Conservation (phyloP, 2,888 invertebrate genomes). For the Alsophila aescularia region DNA sequence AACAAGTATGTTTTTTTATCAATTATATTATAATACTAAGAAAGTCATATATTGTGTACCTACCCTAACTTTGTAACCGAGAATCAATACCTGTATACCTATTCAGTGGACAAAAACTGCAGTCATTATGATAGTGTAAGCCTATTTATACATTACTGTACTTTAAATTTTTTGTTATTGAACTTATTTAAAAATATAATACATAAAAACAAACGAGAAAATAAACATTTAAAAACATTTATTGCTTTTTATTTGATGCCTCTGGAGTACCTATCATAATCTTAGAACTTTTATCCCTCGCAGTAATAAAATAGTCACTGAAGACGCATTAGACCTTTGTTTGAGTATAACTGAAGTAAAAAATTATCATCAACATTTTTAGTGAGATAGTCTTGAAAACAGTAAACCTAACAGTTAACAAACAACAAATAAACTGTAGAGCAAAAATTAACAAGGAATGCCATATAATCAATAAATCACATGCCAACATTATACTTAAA, state of each 20-base stretch:
- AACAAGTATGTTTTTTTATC: conserved; percentile 9
- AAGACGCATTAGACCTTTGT: no score
- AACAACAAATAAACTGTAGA: no score
- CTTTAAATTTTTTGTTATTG: conserved; percentile 79
- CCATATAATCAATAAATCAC: not conserved
- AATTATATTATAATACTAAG: conserved; percentile 21
- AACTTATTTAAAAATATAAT: conserved; percentile 82
- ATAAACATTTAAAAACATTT: conserved; percentile 72
- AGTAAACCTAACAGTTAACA: no score
- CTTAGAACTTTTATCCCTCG: not conserved
- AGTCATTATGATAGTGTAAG: conserved; percentile 78
- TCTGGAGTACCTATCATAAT: not conserved
- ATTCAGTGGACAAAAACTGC: conserved; percentile 68
- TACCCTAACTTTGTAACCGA: conserved; percentile 32
- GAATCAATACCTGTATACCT: conserved; percentile 52
- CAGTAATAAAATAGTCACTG: no score
- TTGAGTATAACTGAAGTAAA: no score
- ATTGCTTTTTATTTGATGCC: conserved; percentile 41
- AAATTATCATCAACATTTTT: no score
- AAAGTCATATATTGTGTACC: conserved; percentile 27
- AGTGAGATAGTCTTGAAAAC: no score
- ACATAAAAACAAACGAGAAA: conserved; percentile 81
- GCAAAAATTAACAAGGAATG: not conserved
- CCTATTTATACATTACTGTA: conserved; percentile 79
- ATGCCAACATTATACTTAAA: conserved; percentile 18